A percentile compares a stretch with the other conserved stretches of the same genome.
phyloP scores from a whole-genome alignment of 1,140 invertebrate genomes.

The Eumeta japonica region DNA sequence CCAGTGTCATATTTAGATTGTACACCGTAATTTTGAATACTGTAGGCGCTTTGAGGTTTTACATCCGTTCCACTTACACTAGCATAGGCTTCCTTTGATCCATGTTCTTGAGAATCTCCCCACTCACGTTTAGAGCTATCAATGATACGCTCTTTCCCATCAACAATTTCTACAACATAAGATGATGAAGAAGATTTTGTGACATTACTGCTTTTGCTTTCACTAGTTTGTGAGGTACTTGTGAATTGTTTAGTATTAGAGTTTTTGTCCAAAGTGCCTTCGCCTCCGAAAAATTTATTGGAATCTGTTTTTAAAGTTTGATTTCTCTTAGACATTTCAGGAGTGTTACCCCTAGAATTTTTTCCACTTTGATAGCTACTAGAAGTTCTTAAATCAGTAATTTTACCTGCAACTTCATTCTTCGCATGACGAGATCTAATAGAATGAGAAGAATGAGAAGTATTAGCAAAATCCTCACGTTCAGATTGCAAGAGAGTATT shows the following conservation, averaged over 20 bases:
- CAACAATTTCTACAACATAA: conserved; percentile 60
- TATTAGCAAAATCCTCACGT: conserved; percentile 31
- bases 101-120: conserved; percentile 49
- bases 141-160: conserved; percentile 62
- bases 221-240: conserved; percentile 43
- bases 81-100: conserved; percentile 52
- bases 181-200: conserved; percentile 59
- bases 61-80: conserved; percentile 55
- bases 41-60: conserved; percentile 51
- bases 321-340: conserved; percentile 23
- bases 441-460: conserved; percentile 18
- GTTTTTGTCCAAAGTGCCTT: conserved; percentile 37
- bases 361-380: background rate
- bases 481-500: conserved; percentile 49
- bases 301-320: conserved; percentile 33
- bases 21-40: conserved; percentile 53
- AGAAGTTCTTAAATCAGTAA: conserved; percentile 17
- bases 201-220: conserved; percentile 43
- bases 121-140: conserved; percentile 58
- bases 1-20: conserved; percentile 57
- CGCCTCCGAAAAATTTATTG: conserved; percentile 40
- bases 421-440: conserved; percentile 16
- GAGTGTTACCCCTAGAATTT: conserved; percentile 22
- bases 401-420: conserved; percentile 15
- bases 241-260: conserved; percentile 34